Evolutionary conservation across 2,888 invertebrate genomes (phyloP).

Genomic region (Adelognathus sp.): DNA sequence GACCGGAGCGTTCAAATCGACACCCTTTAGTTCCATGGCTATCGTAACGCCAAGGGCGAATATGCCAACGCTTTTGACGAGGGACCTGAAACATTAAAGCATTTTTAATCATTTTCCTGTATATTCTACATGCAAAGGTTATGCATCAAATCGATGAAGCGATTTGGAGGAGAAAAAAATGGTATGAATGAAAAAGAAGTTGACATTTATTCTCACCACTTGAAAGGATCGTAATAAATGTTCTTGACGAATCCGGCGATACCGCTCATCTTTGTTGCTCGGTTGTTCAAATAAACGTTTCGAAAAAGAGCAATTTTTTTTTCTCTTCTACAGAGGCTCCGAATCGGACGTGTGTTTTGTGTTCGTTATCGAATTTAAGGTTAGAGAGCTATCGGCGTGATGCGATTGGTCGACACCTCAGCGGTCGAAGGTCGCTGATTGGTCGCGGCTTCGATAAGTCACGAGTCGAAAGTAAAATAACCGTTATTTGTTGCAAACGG

Average conservation of each 20-base stretch:
- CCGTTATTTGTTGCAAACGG: neutral
- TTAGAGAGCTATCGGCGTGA: neutral
- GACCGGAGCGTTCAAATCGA: slow-evolving; percentile 88
- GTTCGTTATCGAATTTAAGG: neutral
- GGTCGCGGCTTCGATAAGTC: too few species aligned
- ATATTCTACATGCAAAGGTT: slow-evolving; percentile 21
- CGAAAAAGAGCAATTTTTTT: neutral
- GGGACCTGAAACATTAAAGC: slow-evolving; percentile 84
- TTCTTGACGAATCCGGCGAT: slow-evolving; percentile 82
- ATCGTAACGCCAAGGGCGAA: slow-evolving; percentile 90
- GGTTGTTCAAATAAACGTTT: neutral
- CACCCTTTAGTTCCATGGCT: slow-evolving; percentile 89
- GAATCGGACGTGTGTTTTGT: too few species aligned
- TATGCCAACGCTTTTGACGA: slow-evolving; percentile 91
- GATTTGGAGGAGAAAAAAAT: neutral
- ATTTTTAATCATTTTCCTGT: slow-evolving; percentile 48
- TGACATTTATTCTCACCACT: slow-evolving; percentile 85
- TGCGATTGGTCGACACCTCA: neutral
- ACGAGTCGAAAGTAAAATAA: neutral
- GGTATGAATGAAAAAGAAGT: neutral
- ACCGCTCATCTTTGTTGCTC: slow-evolving; percentile 55
- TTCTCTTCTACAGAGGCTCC: neutral
- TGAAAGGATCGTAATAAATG: slow-evolving; percentile 89
- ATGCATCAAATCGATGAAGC: too few species aligned
- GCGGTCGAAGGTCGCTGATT: neutral